Evolutionary conservation across 1,140 invertebrate genomes (phyloP), one percentile per base, ranked within the genome.

Genomic region (Pseudomyrmex gracilis): DNA sequence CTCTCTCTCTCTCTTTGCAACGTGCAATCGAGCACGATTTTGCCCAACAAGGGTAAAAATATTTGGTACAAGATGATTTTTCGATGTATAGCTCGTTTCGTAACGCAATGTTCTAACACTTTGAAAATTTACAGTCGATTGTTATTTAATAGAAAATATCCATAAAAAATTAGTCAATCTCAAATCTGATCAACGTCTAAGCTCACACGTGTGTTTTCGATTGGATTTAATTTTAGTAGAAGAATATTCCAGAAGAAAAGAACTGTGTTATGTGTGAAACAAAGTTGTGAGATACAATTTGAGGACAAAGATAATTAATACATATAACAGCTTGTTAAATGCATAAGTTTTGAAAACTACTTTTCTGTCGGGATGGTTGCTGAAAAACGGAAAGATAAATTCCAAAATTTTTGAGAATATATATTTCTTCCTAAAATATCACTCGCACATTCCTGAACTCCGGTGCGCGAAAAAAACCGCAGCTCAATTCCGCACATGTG

Each of bases 1-100:
- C 34, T 34, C 0, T 34, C 24, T 34, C 34, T 34, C 34, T 60
- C 66, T 58, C 22, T 70, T 80, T 20, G 76, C 53, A n/a, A 17
- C 34, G 53, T 58, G 64, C 49, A 58, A 71, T 80, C 51, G 76
- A 70, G 22, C 53, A 66, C 70, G 66, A 80, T 80, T 80, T 58
- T 34, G 43, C 22, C 22, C 53, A 7, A 3, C 7, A 15, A 43
- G 15, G n/a, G 43, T 17, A 34, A 71, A 71, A 80, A 80, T 80
- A 80, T 71, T 70, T 58, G 53, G n/a, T 53, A 51, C 45, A 71
- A 60, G 66, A 71, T 60, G 66, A 80, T 57, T 15, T 20, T 24
- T 34, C 51, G 43, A 49, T 55, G 15, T 17, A 45, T 5, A n/a
- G 2, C 9, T 8, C 49, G 24, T 20, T 64, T n/a, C 3, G 22